Base-by-base conservation (phyloP, 2,888 invertebrate genomes). In the Nasonovia ribisnigri region DNA sequence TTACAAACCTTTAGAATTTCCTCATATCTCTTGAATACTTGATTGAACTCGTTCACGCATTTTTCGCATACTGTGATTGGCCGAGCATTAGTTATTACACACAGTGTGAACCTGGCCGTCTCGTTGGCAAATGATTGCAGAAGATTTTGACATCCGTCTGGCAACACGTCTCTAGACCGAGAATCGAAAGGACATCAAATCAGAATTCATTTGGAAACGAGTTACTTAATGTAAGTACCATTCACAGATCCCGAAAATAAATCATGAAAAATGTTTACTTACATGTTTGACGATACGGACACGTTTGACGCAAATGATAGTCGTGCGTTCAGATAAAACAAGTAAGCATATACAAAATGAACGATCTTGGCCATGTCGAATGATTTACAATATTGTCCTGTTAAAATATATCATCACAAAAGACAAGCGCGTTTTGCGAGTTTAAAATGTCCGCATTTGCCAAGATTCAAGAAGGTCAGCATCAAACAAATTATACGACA, bases 21-120 rank as follows among this genome's bases (percentile, higher is more conserved):
- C 94, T 96, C 95, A 95, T 97, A 97, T 95, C 96, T 96, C 51
- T 96, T 95, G 94, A 95, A 95, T 91, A 97, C 96, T 94, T 95
- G 95, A 42, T 96, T 95, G 96, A 97, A 97, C 46, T 96, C 95
- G 43, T 96, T 95, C 26, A 97, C 96, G 95, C 97, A 97, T 89
- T 95, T 95, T 95, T 96, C 96, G 95, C 97, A 97, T 46, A 97
- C 95, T 94, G 96, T 96, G 95, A 97, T 96, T 11, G 97, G 97
- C 5, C 96, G 96, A 29, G 97, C 97, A 95, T 97, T 95, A 93
- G 96, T 95, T 94, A 97, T 96, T 0, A 97, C 96, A 95, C 97
- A 97, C 93, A 96, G 96, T 0, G 97, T 97, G 95, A 97, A 97
- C 95, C 96, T 96, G 3, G 97, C 96, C 86, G 97, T 96, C 94